Conservation (phyloP, 1,140 invertebrate genomes). For the Lysiphlebus fabarum region DNA sequence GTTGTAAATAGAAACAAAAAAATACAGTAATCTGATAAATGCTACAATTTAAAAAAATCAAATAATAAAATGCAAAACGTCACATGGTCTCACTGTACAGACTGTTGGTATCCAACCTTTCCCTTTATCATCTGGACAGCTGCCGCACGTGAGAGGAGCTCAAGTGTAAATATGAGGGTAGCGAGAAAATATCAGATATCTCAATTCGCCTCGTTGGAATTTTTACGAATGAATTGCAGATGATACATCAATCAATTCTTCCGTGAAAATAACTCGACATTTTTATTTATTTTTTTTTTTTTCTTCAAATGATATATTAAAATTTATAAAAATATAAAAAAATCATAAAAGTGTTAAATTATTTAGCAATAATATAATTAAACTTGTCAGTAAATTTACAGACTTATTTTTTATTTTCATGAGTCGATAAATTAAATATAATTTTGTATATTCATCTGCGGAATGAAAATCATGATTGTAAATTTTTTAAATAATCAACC, state of each 20-base stretch:
- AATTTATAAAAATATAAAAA: background rate
- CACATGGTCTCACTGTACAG: constrained; percentile 16
- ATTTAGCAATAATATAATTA: background rate
- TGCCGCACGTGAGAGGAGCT: constrained; percentile 1
- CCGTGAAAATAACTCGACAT: background rate
- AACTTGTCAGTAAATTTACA: too few relatives aligned
- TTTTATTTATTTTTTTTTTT: too few relatives aligned
- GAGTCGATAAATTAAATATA: too few relatives aligned
- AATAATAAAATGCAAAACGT: background rate
- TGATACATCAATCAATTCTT: constrained; percentile 15
- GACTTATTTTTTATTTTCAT: too few relatives aligned
- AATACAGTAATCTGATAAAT: background rate
- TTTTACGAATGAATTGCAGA: constrained; percentile 7
- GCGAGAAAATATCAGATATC: background rate
- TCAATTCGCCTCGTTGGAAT: constrained; percentile 12
- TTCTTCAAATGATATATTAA: background rate
- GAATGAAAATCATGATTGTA: too few relatives aligned
- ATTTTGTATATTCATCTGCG: too few relatives aligned
- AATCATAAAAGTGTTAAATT: background rate
- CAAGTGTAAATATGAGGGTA: constrained; percentile 15
- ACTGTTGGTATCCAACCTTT: constrained; percentile 9
- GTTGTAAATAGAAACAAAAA: background rate
- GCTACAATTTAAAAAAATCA: constrained; percentile 7
- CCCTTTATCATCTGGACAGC: constrained; percentile 20
- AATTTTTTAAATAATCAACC: too few relatives aligned